A percentile compares a stretch with the other conserved stretches of the same genome.
phyloP scores from a whole-genome alignment of 2,888 invertebrate genomes.

The Eristalis pertinax region DNA sequence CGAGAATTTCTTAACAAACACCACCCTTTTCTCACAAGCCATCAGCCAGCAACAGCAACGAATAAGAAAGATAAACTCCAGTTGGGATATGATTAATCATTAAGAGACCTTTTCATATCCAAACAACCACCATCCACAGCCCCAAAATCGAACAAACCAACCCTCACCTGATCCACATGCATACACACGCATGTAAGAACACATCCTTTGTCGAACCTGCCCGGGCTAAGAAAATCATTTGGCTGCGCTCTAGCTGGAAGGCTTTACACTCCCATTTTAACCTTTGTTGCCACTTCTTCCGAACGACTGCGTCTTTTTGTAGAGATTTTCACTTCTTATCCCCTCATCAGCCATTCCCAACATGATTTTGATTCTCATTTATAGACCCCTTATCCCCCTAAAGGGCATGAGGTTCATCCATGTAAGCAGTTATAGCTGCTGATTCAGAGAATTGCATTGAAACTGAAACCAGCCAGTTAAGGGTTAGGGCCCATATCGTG shows the following conservation, averaged over 20 bases:
- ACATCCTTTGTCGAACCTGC: neutral
- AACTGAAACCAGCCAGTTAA: neutral
- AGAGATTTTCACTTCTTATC: neutral
- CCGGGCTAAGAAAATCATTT: slow-evolving; percentile 14
- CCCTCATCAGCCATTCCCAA: slow-evolving; percentile 7
- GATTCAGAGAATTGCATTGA: slow-evolving; percentile 16
- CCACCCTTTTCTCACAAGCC: neutral
- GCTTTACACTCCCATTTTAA: slow-evolving; percentile 22
- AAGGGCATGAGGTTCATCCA: neutral
- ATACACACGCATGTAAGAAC: neutral
- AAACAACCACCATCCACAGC: neutral
- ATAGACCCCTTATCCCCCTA: neutral
- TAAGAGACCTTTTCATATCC: neutral
- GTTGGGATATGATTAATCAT: neutral
- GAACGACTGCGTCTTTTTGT: slow-evolving; percentile 9
- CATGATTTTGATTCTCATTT: slow-evolving; percentile 1
- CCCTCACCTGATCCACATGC: neutral
- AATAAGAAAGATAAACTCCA: neutral
- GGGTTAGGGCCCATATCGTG: neutral
- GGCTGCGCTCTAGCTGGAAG: slow-evolving; percentile 15
- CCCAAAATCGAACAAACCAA: neutral
- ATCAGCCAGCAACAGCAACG: neutral
- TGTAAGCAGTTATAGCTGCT: neutral
- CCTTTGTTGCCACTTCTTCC: slow-evolving; percentile 32
- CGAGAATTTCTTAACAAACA: too few relatives aligned